Evolutionary conservation across 2,113 vertebrate genomes (phyloP).

Genomic region (Oryzias celebensis): DNA sequence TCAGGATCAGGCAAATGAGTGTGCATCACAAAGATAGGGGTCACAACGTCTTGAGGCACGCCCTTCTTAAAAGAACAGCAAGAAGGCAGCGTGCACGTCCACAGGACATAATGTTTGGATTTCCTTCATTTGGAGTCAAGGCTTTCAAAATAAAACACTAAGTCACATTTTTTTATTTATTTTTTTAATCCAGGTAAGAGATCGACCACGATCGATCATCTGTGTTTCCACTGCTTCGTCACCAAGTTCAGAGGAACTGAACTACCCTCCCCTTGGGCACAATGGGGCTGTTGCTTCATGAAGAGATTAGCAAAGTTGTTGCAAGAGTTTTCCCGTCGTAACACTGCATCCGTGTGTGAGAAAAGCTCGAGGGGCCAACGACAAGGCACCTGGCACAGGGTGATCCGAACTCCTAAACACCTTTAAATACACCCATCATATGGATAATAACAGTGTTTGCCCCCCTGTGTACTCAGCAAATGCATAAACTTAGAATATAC

Average conservation of each 20-base stretch:
- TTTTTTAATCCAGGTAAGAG: neutral
- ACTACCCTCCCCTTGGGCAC: neutral
- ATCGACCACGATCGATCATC: neutral
- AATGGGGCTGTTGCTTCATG: conserved; percentile 2
- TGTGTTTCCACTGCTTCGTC: neutral
- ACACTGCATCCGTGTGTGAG: neutral
- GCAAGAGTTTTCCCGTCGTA: neutral
- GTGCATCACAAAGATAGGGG: conserved; percentile 47
- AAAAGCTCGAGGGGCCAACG: too few species aligned
- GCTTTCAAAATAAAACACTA: conserved; percentile 7
- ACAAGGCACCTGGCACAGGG: too few species aligned
- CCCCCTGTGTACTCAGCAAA: too few species aligned
- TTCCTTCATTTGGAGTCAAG: neutral
- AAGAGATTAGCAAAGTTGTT: neutral
- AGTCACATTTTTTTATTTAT: fast-evolving
- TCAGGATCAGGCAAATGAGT: neutral
- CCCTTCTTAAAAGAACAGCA: conserved; percentile 36
- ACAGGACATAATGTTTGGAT: neutral
- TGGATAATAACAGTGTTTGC: too few species aligned
- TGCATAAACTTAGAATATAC: too few species aligned
- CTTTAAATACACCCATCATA: too few species aligned
- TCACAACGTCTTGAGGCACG: conserved; percentile 13
- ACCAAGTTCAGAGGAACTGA: neutral
- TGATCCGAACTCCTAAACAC: too few species aligned
- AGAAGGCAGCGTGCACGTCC: neutral